These are phyloP conservation scores for Oplegnathus fasciatus DNA, from an alignment of 2,113 vertebrate species.

Conservation along the genomic window DNA sequence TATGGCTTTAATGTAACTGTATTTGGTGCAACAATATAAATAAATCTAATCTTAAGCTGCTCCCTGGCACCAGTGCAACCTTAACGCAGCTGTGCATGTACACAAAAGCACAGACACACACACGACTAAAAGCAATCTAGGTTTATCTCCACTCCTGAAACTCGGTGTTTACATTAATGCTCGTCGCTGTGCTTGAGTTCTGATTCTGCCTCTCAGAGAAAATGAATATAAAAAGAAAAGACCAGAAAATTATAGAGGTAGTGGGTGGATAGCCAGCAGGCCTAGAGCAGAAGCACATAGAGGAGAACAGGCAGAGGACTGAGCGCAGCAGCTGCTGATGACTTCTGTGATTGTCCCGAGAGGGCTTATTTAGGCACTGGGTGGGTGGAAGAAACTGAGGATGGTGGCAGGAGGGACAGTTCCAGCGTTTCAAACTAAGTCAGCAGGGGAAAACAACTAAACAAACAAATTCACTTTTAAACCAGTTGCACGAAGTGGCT, in stretches of 20 bases:
- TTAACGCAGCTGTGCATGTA: constrained; percentile 35
- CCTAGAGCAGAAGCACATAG: constrained; percentile 60
- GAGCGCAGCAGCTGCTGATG: constrained; percentile 72
- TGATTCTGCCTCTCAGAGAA: constrained; percentile 47
- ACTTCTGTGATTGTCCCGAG: constrained; percentile 73
- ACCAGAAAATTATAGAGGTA: constrained; percentile 71
- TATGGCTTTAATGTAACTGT: constrained; percentile 83
- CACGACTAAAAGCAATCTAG: constrained; percentile 22
- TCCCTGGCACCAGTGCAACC: constrained; percentile 61
- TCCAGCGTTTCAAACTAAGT: constrained; percentile 57
- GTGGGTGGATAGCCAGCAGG: constrained; percentile 63
- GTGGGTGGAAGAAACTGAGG: constrained; percentile 72
- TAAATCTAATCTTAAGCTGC: constrained; percentile 55
- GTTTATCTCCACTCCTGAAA: constrained; percentile 8
- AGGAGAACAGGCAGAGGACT: constrained; percentile 67
- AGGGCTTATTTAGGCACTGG: constrained; percentile 79
- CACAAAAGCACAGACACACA: constrained; percentile 25
- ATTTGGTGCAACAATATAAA: constrained; percentile 79
- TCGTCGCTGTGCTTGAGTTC: constrained; percentile 49
- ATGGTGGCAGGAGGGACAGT: constrained; percentile 62
- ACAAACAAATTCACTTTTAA: constrained; percentile 52
- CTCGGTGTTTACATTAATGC: constrained; percentile 42
- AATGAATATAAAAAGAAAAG: constrained; percentile 37
- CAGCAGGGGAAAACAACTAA: constrained; percentile 44
- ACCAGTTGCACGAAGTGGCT: constrained; percentile 31